Percentiles rank a stretch among this genome's conserved stretches.
These are phyloP conservation scores for Dicrostonyx torquatus DNA, from an alignment of 2,797 vertebrate genomes.

Conservation along the genomic window DNA sequence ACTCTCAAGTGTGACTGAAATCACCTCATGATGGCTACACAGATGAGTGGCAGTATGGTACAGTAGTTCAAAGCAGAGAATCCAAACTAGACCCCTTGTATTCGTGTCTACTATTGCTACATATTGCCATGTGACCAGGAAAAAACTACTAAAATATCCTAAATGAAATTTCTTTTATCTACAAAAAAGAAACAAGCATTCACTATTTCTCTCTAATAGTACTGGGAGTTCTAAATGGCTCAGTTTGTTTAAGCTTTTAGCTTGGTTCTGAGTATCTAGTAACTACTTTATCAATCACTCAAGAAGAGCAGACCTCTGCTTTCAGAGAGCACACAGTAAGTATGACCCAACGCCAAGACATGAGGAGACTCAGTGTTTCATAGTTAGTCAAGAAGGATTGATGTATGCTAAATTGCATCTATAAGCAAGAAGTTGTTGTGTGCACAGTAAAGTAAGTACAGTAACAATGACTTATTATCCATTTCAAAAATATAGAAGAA, in stretches of 20 bases:
- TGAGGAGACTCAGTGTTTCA: conserved; percentile 5
- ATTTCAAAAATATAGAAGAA: neutral
- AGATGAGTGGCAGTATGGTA: neutral
- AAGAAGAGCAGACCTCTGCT: neutral
- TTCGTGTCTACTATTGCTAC: neutral
- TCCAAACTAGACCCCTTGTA: neutral
- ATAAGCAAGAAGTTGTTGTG: neutral
- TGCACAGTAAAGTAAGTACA: neutral
- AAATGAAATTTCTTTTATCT: neutral
- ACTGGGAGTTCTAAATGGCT: neutral
- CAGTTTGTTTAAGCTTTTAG: neutral
- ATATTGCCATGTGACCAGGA: neutral
- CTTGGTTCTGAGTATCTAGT: neutral
- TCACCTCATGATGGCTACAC: neutral
- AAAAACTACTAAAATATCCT: conserved; percentile 30
- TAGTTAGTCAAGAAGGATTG: neutral
- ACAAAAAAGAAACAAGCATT: neutral
- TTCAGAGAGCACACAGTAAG: neutral
- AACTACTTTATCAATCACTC: neutral
- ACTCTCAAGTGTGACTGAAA: neutral
- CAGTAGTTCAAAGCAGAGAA: neutral
- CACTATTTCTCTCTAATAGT: neutral
- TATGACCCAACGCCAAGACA: neutral
- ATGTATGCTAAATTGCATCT: neutral
- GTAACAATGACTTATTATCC: neutral